Conservation (phyloP, 2,113 vertebrate species). For the Macquaria australasica region DNA sequence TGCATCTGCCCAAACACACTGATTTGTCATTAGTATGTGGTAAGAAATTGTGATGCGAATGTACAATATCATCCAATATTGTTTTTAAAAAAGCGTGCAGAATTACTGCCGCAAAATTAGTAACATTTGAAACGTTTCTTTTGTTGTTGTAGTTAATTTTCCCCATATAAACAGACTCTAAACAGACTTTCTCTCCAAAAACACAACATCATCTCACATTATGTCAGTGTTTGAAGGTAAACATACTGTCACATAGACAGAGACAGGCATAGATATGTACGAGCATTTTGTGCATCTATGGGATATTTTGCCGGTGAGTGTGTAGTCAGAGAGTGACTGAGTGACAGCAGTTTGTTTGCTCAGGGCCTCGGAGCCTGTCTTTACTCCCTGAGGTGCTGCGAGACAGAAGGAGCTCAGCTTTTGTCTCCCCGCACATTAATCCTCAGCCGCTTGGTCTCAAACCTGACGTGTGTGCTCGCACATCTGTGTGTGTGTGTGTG, state of each 20-base stretch:
- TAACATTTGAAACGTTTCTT: background rate
- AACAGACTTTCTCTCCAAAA: background rate
- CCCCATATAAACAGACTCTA: background rate
- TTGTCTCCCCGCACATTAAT: conserved; percentile 68
- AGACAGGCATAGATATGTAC: background rate
- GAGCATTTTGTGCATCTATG: conserved; percentile 9
- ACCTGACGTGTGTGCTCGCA: conserved; percentile 57
- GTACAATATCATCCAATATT: background rate
- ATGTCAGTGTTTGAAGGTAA: background rate
- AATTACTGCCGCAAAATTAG: background rate
- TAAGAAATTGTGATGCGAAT: conserved; percentile 14
- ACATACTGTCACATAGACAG: background rate
- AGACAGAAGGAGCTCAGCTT: conserved; percentile 72
- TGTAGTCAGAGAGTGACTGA: conserved; percentile 35
- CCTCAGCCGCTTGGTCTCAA: conserved; percentile 55
- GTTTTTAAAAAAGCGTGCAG: background rate
- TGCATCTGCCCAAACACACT: conserved; percentile 38
- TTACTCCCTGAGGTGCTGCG: conserved; percentile 44
- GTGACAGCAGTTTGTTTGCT: conserved; percentile 64
- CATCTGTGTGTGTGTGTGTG: conserved; percentile 45
- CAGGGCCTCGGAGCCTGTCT: conserved; percentile 39
- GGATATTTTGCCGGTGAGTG: conserved; percentile 20
- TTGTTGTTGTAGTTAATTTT: background rate
- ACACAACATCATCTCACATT: background rate
- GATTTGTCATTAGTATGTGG: conserved; percentile 42